Conservation (phyloP, 2,113 vertebrate species). For the Micronisus gabar region DNA sequence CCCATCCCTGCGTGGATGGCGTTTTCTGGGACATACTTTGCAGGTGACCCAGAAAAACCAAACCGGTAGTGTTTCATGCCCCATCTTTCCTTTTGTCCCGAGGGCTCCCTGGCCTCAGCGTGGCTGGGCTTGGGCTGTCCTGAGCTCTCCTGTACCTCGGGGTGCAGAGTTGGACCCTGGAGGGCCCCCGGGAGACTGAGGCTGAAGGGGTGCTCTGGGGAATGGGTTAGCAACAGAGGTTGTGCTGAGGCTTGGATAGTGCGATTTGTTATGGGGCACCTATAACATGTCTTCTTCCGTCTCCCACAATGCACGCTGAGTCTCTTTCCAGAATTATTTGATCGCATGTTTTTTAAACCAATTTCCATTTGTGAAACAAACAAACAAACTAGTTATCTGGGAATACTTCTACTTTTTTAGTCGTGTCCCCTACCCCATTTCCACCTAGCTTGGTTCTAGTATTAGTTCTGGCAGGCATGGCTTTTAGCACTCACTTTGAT, state of each 20-base stretch:
- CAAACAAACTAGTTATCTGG: background rate
- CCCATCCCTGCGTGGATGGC: background rate
- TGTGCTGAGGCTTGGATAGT: background rate
- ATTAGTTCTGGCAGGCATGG: background rate
- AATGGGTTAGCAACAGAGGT: background rate
- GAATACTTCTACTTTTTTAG: background rate
- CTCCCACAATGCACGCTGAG: background rate
- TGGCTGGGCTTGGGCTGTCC: background rate
- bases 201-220: background rate
- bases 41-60: background rate
- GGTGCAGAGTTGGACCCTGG: background rate
- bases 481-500: background rate
- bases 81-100: background rate
- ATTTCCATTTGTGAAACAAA: background rate
- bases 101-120: background rate
- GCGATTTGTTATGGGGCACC: fast-evolving
- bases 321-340: background rate
- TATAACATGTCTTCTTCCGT: background rate
- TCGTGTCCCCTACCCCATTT: background rate
- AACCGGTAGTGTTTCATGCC: background rate
- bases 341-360: background rate
- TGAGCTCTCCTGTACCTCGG: background rate
- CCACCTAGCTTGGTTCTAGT: background rate
- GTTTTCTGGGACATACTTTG: background rate
- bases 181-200: background rate